phyloP scores from a whole-genome alignment of 2,113 vertebrate genomes.

The Globicephala melas region DNA sequence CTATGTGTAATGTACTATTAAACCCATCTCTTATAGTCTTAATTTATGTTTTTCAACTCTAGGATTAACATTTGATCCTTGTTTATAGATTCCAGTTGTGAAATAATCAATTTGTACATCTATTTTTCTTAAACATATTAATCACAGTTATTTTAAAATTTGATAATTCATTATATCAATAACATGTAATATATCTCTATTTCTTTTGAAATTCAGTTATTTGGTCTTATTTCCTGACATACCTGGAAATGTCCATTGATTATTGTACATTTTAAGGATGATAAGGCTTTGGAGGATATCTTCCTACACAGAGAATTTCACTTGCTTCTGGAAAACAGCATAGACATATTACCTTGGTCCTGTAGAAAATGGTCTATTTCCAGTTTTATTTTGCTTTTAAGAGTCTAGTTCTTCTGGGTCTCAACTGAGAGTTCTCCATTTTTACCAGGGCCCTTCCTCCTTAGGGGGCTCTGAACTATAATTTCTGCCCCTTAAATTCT shows the following conservation, averaged over 20 bases:
- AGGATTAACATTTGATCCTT: neutral
- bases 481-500: neutral
- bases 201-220: neutral
- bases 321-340: neutral
- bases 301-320: neutral
- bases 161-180: neutral
- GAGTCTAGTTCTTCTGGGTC: neutral
- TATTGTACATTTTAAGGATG: neutral
- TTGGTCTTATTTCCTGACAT: neutral
- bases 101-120: neutral
- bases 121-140: neutral
- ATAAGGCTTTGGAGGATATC: neutral
- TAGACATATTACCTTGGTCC: neutral
- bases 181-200: neutral
- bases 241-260: neutral
- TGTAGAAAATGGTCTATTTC: neutral
- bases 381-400: neutral
- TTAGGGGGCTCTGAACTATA: neutral
- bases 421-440: neutral
- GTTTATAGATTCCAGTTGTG: neutral
- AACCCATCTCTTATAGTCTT: neutral
- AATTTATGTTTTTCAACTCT: neutral
- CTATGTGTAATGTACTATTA: neutral
- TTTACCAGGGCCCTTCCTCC: neutral
- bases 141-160: neutral